These are phyloP conservation scores for Charadrius vociferus DNA, from an alignment of 2,113 vertebrate species.

Conservation along the genomic window DNA sequence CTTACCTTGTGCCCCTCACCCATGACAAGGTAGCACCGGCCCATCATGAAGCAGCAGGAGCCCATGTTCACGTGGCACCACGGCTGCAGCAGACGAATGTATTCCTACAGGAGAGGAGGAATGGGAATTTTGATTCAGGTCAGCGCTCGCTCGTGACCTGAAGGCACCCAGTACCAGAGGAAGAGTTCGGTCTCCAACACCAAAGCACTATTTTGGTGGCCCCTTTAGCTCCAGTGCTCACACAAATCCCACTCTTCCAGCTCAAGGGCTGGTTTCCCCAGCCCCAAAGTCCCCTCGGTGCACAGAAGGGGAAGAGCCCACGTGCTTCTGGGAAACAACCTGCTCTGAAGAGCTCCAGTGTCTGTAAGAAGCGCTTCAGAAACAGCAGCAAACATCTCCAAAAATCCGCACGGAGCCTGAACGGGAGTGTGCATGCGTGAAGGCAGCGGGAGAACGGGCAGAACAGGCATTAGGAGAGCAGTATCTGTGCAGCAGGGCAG, in stretches of 20 bases:
- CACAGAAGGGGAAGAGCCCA: background rate
- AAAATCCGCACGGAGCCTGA: fast-evolving
- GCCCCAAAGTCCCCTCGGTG: background rate
- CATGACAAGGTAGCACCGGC: constrained; percentile 89
- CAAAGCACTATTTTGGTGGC: background rate
- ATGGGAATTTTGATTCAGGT: background rate
- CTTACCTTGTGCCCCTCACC: constrained; percentile 94
- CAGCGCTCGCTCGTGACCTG: fast-evolving
- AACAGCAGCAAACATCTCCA: background rate
- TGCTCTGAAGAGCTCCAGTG: background rate
- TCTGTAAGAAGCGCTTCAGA: background rate
- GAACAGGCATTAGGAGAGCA: background rate
- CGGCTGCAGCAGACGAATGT: constrained; percentile 86
- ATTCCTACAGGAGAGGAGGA: constrained; percentile 77
- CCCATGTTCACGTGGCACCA: constrained; percentile 96
- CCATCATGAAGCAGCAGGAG: constrained; percentile 92
- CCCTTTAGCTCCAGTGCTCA: background rate
- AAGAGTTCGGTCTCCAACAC: background rate
- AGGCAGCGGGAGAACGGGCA: background rate
- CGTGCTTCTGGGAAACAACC: fast-evolving
- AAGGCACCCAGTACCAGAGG: background rate
- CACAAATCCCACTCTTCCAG: background rate
- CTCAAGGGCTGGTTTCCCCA: fast-evolving
- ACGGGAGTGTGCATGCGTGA: fast-evolving
- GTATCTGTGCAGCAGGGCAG: background rate